A percentile compares a stretch with the other conserved stretches of the same genome.
These are phyloP conservation scores for Acrocera orbiculus DNA, from an alignment of 2,888 invertebrate genomes.

Conservation along the genomic window DNA sequence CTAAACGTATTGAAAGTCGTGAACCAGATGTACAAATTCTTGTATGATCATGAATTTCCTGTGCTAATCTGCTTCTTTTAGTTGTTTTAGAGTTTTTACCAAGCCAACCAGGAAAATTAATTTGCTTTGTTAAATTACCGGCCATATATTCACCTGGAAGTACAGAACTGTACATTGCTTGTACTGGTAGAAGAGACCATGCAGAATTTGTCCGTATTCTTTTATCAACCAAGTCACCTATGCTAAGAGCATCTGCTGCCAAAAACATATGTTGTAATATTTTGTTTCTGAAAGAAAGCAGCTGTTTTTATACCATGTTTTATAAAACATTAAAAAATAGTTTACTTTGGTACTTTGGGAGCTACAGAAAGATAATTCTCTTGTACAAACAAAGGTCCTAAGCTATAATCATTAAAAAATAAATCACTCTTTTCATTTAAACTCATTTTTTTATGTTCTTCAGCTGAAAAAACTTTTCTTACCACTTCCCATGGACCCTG, in stretches of 20 bases:
- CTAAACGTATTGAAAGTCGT: constrained; percentile 64
- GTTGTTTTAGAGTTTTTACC: constrained; percentile 79
- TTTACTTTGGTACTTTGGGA: constrained; percentile 58
- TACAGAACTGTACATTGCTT: constrained; percentile 82
- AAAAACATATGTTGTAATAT: constrained; percentile 51
- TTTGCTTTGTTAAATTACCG: constrained; percentile 59
- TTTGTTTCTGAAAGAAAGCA: constrained; percentile 24
- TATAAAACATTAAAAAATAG: no score
- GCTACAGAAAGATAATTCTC: constrained; percentile 81
- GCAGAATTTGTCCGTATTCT: constrained; percentile 60
- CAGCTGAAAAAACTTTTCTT: constrained; percentile 67
- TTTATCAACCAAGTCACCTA: constrained; percentile 71
- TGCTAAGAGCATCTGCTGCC: constrained; percentile 70
- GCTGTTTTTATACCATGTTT: no score
- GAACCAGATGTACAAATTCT: constrained; percentile 65
- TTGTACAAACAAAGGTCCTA: constrained; percentile 92
- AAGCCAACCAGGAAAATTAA: constrained; percentile 89
- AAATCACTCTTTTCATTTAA: constrained; percentile 71
- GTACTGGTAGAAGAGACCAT: constrained; percentile 74
- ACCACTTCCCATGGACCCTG: constrained; percentile 90
- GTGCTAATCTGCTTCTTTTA: constrained; percentile 65
- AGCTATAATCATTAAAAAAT: constrained; percentile 93
- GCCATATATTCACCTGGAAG: constrained; percentile 74
- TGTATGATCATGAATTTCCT: constrained; percentile 76
- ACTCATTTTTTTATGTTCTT: constrained; percentile 59